Evolutionary conservation across 2,888 invertebrate genomes (phyloP).

Genomic region (Volucella inflata): DNA sequence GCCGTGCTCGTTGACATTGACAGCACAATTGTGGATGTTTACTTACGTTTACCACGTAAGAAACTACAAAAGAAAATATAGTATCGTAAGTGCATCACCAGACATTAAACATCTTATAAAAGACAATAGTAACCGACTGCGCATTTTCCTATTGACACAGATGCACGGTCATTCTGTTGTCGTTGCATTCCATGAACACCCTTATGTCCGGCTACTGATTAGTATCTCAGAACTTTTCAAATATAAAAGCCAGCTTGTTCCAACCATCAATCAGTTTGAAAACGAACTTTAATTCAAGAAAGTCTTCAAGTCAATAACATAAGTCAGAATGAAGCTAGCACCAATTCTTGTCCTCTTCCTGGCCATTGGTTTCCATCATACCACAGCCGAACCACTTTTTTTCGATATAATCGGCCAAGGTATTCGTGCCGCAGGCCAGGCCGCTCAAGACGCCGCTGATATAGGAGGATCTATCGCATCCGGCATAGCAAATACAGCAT

Average conservation of each 20-base stretch:
- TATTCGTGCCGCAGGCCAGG: not conserved
- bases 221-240: not conserved
- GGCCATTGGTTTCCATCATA: conserved; percentile 42
- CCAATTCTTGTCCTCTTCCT: conserved; percentile 50
- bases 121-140: not conserved
- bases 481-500: not conserved
- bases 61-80: not conserved
- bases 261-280: conserved; percentile 46
- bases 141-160: conserved; percentile 16
- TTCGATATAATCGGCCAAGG: conserved; percentile 19
- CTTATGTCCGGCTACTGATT: not conserved
- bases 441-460: conserved; percentile 21
- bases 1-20: conserved; percentile 14
- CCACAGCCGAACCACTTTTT: conserved; percentile 4
- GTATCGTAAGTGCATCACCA: not conserved
- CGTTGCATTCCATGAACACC: not conserved
- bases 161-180: not conserved
- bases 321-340: conserved; percentile 51
- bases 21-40: not conserved
- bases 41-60: not conserved
- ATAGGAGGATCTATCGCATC: conserved; percentile 35
- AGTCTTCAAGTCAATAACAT: not conserved
- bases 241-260: conserved; percentile 42
- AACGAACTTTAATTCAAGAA: conserved; percentile 31
- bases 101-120: conserved; percentile 30